Base-by-base conservation (phyloP, 2,797 vertebrate genomes). In the Falco biarmicus region DNA sequence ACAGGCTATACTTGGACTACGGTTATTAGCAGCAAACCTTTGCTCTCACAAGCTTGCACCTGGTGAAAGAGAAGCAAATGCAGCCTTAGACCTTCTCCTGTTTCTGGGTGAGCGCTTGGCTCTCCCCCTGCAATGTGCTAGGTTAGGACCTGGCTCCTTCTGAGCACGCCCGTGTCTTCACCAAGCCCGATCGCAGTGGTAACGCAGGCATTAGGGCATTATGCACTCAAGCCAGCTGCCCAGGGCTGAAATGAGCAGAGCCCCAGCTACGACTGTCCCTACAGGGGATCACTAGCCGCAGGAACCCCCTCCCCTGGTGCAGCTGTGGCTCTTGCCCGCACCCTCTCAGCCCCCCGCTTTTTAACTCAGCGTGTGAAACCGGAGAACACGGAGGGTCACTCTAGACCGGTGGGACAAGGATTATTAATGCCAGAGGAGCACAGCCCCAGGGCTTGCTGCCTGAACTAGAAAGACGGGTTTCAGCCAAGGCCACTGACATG, bases 191-290 rank as follows among this genome's bases (percentile, higher is more conserved):
- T 10, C 10, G 11, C 1, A 2, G 2, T 0, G 18, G 1, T 5
- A 32, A 70, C 41, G 3, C 14, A 15, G 80, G 53, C 56, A 9
- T 28, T 2, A 3, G 73, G 65, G 53, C 56, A 10, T 28, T 2
- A 3, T 69, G 65, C 51, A 31, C 65, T 29, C 15, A 24, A 37
- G 13, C 43, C 37, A 37, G 43, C 11, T 56, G 53, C 28, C 39
- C 11, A 0, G 0, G 1, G 24, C 1, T 43, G 77, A 7, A 61
- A 34, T 0, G 50, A 26, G 50, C 29, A 61, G 18, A 66, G 19
- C 26, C 34, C 9, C 34, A 34, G 39, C 14, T 15, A 9, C 0
- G 2, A 2, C 5, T 39, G 7, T 60, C 13, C 43, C 14, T 24
- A 4, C 15, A 6, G 24, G 16, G 12, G 16, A 16, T 28, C 48